Evolutionary conservation across 2,113 vertebrate species (phyloP).

Genomic region (Tachuris rubrigastra): DNA sequence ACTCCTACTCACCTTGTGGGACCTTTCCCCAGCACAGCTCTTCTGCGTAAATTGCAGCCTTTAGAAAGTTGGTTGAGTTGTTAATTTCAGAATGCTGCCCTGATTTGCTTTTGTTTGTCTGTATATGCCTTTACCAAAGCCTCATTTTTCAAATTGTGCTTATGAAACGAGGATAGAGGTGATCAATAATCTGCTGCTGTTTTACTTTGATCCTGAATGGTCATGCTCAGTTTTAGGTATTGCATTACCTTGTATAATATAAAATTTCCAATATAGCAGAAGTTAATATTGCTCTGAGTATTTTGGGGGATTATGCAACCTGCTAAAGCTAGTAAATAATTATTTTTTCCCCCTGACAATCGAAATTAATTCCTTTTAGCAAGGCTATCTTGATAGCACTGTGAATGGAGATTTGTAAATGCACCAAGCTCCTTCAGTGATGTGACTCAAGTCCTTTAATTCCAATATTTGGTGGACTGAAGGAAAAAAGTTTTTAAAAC

Average conservation of each 20-base stretch:
- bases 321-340: slow-evolving; percentile 43
- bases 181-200: background rate
- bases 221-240: background rate
- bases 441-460: background rate
- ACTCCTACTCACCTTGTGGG: background rate
- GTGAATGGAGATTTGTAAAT: background rate
- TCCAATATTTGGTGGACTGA: background rate
- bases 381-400: background rate
- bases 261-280: background rate
- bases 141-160: background rate
- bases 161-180: background rate
- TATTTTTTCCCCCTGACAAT: background rate
- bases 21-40: background rate
- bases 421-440: background rate
- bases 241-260: background rate
- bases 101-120: background rate
- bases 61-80: background rate
- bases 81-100: background rate
- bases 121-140: background rate
- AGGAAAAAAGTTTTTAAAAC: background rate
- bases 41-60: background rate
- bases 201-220: background rate
- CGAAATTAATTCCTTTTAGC: background rate
- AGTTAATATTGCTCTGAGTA: background rate
- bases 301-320: slow-evolving; percentile 53